Evolutionary conservation across 2,888 invertebrate genomes (phyloP).

Genomic region (Apamea crenata): DNA sequence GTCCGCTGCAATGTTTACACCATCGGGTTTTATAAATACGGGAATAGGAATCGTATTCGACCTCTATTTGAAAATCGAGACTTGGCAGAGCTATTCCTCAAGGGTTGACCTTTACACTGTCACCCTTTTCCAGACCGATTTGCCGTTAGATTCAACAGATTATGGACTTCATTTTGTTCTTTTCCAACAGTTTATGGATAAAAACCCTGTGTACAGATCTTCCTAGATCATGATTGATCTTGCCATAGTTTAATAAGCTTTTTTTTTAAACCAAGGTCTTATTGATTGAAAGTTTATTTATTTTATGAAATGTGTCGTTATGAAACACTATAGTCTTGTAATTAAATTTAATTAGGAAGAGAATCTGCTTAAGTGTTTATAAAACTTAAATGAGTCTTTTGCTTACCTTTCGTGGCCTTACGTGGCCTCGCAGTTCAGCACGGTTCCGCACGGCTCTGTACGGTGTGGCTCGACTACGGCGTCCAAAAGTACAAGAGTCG

Average conservation of each 20-base stretch:
- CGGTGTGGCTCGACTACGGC: constrained; percentile 20
- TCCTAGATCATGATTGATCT: constrained; percentile 2
- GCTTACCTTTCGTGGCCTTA: not conserved
- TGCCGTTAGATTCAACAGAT: constrained; percentile 58
- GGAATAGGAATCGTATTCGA: constrained; percentile 35
- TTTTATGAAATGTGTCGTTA: not conserved
- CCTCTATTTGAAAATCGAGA: constrained; percentile 56
- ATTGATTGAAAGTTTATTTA: not conserved
- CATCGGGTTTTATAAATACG: constrained; percentile 34
- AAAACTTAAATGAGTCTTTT: constrained; percentile 5
- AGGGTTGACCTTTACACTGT: constrained; percentile 62
- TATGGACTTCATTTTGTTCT: constrained; percentile 55
- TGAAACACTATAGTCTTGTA: not conserved
- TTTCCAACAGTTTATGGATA: constrained; percentile 35
- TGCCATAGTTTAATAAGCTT: constrained; percentile 10
- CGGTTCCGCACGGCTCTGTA: not conserved
- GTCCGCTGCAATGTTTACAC: not conserved
- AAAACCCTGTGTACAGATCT: constrained; percentile 21
- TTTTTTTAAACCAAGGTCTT: not conserved
- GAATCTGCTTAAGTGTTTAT: not conserved
- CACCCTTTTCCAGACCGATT: constrained; percentile 61
- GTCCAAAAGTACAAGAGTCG: constrained; percentile 66
- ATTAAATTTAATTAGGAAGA: not conserved
- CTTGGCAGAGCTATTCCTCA: constrained; percentile 50
- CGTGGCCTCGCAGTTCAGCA: not conserved